Conservation (phyloP, 1,140 invertebrate species). For the Eciton burchellii region DNA sequence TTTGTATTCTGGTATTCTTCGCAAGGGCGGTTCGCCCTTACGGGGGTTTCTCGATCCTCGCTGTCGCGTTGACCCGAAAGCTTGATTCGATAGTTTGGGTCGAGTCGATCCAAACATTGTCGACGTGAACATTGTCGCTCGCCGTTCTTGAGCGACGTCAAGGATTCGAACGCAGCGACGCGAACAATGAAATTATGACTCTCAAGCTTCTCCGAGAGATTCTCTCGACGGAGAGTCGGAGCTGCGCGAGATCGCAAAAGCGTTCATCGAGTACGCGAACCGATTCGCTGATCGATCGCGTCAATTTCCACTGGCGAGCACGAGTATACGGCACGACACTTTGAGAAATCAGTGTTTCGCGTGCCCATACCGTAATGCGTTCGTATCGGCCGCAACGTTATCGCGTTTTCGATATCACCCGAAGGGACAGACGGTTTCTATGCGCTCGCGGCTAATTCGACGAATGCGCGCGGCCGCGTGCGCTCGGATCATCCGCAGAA, state of each 20-base stretch:
- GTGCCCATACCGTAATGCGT: background rate
- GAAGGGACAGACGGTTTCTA: constrained; percentile 70
- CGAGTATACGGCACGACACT: constrained; percentile 43
- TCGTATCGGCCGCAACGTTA: constrained; percentile 41
- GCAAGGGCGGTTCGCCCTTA: background rate
- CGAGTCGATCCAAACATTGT: too few species aligned
- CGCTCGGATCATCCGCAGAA: constrained; percentile 65
- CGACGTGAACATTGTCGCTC: too few species aligned
- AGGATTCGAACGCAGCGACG: too few species aligned
- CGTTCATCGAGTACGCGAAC: background rate
- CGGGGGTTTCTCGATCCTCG: background rate
- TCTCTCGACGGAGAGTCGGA: too few species aligned
- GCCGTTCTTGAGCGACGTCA: too few species aligned
- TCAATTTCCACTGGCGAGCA: background rate
- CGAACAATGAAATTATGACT: too few species aligned
- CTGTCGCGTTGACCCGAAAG: background rate
- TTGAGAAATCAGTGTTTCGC: constrained; percentile 60
- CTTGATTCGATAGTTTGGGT: too few species aligned
- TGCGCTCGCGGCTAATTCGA: constrained; percentile 62
- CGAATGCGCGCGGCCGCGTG: constrained; percentile 63
- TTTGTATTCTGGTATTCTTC: constrained; percentile 8
- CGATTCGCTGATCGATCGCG: too few species aligned
- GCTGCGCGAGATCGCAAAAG: background rate
- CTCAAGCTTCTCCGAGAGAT: too few species aligned
- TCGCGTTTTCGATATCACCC: constrained; percentile 64